Conservation (phyloP, 2,888 invertebrate genomes). For the Molorchus minor region DNA sequence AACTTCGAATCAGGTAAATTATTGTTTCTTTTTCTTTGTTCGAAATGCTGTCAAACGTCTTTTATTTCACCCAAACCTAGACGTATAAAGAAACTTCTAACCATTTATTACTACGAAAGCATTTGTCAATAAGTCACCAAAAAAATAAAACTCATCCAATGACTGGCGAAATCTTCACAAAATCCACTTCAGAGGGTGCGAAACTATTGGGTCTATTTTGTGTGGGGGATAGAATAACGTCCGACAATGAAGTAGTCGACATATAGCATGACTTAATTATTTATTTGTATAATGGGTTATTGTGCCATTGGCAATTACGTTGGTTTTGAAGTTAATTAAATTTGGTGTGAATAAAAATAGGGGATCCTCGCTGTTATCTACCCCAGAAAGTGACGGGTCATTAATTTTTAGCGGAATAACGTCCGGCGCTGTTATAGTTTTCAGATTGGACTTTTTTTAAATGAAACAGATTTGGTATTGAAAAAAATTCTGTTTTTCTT, state of each 20-base stretch:
- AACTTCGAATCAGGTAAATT: too few relatives aligned
- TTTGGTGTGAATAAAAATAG: slow-evolving; percentile 11
- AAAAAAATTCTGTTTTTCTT: neutral
- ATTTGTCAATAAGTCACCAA: slow-evolving; percentile 30
- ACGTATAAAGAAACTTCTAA: neutral
- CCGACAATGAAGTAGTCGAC: slow-evolving; percentile 13
- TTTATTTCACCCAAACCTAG: too few relatives aligned
- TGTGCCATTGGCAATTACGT: slow-evolving; percentile 24
- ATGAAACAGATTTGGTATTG: neutral
- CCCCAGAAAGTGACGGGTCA: neutral
- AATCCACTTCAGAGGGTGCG: slow-evolving; percentile 3
- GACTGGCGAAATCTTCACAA: slow-evolving; percentile 26
- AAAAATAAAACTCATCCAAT: slow-evolving; percentile 21
- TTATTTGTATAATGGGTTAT: slow-evolving; percentile 21
- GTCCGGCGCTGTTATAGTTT: neutral
- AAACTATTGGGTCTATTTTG: slow-evolving; percentile 4
- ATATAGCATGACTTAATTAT: slow-evolving; percentile 19
- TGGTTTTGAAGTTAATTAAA: slow-evolving; percentile 31
- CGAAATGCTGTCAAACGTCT: too few relatives aligned
- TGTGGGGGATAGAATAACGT: slow-evolving; percentile 22
- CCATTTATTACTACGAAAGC: slow-evolving; percentile 6
- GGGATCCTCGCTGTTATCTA: neutral
- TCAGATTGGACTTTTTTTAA: neutral
- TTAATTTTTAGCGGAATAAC: slow-evolving; percentile 7
- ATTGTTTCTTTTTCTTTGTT: too few relatives aligned